phyloP scores from a whole-genome alignment of 1,140 invertebrate genomes.

The Stegodyphus mimosarum region DNA sequence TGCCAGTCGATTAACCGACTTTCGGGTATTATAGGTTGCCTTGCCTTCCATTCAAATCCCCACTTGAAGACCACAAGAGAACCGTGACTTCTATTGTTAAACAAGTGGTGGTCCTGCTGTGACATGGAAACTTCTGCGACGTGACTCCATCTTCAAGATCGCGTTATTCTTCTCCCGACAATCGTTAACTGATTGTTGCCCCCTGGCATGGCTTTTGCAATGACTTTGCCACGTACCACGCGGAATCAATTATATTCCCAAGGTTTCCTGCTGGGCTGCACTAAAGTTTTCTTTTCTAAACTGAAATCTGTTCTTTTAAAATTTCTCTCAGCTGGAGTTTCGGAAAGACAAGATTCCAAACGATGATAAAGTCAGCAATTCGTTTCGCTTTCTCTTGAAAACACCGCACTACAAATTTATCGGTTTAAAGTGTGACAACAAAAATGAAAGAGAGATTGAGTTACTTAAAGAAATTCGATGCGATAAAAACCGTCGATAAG shows the following conservation, averaged over 20 bases:
- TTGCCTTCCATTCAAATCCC: constrained; percentile 7
- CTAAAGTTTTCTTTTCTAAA: not conserved
- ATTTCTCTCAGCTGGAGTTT: too few species aligned
- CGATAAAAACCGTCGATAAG: too few species aligned
- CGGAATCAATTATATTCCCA: constrained; percentile 24
- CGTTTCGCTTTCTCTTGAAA: too few species aligned
- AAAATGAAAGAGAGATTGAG: too few species aligned
- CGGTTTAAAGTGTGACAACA: too few species aligned
- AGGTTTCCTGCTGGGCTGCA: not conserved
- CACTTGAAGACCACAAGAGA: not conserved
- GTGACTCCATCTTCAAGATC: constrained; percentile 36
- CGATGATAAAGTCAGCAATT: too few species aligned
- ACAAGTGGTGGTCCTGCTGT: constrained; percentile 32
- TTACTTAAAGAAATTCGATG: too few species aligned
- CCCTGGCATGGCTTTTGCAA: not conserved
- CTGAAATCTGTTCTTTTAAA: too few species aligned
- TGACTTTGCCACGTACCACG: not conserved
- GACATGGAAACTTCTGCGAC: constrained; percentile 13
- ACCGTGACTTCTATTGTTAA: constrained; percentile 28
- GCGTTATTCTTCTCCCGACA: constrained; percentile 27
- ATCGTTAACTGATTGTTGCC: constrained; percentile 40
- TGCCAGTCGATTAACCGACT: constrained; percentile 36
- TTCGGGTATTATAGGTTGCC: not conserved
- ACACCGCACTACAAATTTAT: too few species aligned
- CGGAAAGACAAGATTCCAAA: too few species aligned